Evolutionary conservation across 2,113 vertebrate genomes (phyloP).

Genomic region (Synodontis membranacea): DNA sequence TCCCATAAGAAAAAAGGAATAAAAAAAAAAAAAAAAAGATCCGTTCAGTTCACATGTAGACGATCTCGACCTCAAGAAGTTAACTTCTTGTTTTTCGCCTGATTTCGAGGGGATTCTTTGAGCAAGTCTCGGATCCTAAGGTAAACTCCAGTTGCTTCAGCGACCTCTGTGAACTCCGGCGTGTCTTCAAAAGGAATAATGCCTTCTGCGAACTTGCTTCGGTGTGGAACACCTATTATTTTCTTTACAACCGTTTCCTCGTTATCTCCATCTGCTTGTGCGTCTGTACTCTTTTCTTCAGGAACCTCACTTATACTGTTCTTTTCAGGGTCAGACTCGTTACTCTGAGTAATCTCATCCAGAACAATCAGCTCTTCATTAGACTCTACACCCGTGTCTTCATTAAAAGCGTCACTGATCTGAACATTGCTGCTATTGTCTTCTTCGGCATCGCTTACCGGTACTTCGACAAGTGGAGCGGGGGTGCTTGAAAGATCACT

Average conservation of each 20-base stretch:
- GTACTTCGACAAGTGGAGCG: neutral
- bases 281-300: slow-evolving; percentile 17
- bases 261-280: neutral
- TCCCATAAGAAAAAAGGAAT: slow-evolving; percentile 3
- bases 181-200: slow-evolving; percentile 95
- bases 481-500: slow-evolving; percentile 48
- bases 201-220: slow-evolving; percentile 89
- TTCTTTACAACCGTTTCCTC: slow-evolving; percentile 48
- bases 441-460: slow-evolving; percentile 36
- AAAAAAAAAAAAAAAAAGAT: neutral
- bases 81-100: slow-evolving; percentile 81
- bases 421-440: slow-evolving; percentile 3
- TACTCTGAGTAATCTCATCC: slow-evolving; percentile 43
- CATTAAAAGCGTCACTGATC: neutral
- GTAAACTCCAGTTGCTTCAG: slow-evolving; percentile 90
- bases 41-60: neutral
- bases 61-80: neutral
- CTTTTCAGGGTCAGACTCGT: slow-evolving; percentile 19
- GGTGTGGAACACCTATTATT: slow-evolving; percentile 79
- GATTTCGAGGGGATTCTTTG: slow-evolving; percentile 89
- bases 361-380: slow-evolving; percentile 45
- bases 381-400: slow-evolving; percentile 11
- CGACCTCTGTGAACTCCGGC: slow-evolving; percentile 93
- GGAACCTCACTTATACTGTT: slow-evolving; percentile 2
- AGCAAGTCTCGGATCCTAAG: slow-evolving; percentile 86